Evolutionary conservation across 2,797 vertebrate species (phyloP).

Genomic region (Silurus lanzhouensis): DNA sequence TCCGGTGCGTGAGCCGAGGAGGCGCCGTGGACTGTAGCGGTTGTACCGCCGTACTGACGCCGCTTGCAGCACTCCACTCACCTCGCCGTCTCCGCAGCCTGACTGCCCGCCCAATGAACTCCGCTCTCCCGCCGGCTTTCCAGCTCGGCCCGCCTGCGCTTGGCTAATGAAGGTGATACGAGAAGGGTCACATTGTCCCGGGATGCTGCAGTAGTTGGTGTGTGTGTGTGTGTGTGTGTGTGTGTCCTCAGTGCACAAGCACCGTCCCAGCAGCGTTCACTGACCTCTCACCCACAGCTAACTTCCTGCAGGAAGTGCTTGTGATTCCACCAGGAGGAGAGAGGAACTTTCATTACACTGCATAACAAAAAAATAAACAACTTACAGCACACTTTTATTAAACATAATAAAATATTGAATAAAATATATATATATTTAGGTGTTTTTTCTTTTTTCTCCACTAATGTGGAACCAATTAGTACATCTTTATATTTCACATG

Average conservation of each 20-base stretch:
- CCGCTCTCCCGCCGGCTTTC: slow-evolving; percentile 39
- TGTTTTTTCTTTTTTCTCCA: background rate
- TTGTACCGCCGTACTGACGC: slow-evolving; percentile 48
- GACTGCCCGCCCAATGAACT: slow-evolving; percentile 44
- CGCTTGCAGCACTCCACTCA: background rate
- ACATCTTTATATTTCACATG: background rate
- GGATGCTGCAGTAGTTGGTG: slow-evolving; percentile 67
- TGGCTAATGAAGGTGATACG: slow-evolving; percentile 60
- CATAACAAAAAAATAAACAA: background rate
- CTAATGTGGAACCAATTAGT: background rate
- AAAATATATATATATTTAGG: no score
- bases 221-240: slow-evolving; percentile 25
- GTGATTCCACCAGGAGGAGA: slow-evolving; percentile 37
- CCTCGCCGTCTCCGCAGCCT: slow-evolving; percentile 44
- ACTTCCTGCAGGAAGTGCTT: slow-evolving; percentile 61
- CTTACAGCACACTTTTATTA: background rate
- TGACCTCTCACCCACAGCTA: slow-evolving; percentile 72
- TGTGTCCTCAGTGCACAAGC: slow-evolving; percentile 62
- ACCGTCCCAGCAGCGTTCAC: slow-evolving; percentile 62
- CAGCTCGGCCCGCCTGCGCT: slow-evolving; percentile 54
- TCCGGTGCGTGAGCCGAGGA: no score
- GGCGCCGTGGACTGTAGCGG: no score
- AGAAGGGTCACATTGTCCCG: slow-evolving; percentile 75
- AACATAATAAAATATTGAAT: background rate
- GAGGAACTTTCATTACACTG: slow-evolving; percentile 9